Conservation (phyloP, 37 sponge, comb jelly and placozoan genomes). For the Sycon ciliatum region DNA sequence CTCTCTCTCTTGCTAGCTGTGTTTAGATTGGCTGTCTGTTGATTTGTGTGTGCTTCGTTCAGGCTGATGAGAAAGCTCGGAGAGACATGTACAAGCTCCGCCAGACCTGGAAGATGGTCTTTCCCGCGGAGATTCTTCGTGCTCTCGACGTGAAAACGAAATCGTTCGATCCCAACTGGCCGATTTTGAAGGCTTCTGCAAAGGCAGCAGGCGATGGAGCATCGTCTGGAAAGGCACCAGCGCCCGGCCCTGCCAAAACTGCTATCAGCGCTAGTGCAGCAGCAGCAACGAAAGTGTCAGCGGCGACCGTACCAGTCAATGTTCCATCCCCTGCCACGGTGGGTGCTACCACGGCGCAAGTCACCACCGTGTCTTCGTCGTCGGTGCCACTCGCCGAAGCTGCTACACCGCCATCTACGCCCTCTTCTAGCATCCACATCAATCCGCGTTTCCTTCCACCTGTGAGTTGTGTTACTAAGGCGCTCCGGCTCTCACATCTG, state of each 20-base stretch:
- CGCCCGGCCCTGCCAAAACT: neutral
- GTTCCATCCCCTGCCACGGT: too few relatives aligned
- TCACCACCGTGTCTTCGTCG: too few relatives aligned
- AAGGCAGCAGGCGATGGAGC: neutral
- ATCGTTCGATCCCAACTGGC: constrained; percentile 76
- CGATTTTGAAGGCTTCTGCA: too few relatives aligned
- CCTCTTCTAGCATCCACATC: constrained; percentile 6
- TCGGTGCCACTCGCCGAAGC: too few relatives aligned
- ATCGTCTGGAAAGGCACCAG: neutral
- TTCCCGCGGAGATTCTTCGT: constrained; percentile 44
- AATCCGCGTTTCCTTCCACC: neutral
- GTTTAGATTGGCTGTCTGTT: neutral
- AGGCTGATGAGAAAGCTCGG: constrained; percentile 56
- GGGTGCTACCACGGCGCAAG: too few relatives aligned
- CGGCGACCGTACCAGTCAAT: too few relatives aligned
- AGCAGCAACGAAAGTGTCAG: neutral
- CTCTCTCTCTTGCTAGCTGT: neutral
- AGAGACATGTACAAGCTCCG: constrained; percentile 64
- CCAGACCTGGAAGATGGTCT: constrained; percentile 53
- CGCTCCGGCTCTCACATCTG: too few relatives aligned
- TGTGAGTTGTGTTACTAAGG: too few relatives aligned
- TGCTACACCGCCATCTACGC: too few relatives aligned
- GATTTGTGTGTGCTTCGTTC: neutral
- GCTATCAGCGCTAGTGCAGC: neutral
- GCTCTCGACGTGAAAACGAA: constrained; percentile 66